Base-by-base conservation (phyloP, 2,113 vertebrate species). In the Caloenas nicobarica region DNA sequence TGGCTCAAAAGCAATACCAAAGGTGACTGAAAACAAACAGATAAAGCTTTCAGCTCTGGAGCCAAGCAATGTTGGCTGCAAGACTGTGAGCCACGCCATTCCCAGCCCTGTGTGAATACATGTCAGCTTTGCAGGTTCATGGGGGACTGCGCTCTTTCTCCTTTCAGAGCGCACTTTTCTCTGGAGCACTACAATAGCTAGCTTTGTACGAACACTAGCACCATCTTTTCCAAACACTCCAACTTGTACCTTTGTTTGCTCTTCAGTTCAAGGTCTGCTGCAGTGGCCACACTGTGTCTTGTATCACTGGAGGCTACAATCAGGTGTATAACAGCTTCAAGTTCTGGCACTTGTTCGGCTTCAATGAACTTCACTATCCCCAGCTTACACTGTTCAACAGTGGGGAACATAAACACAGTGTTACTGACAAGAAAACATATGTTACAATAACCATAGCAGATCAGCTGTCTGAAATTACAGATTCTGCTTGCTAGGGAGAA, bases 351-450 rank as follows among this genome's bases (percentile, higher is more conserved):
- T 96, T 99, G 99, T 86, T 99, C 98, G 14, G 99, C 99, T 96
- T 99, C 99, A 58, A 99, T 99, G 96, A 99, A 99, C 95, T 99
- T 99, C 94, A 99, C 99, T 78, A 99, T 99, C 14, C 99, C 99
- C 96, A 99, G 94, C 81, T 99, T 99, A 97, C 99, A 99, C 99
- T 99, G 96, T 53, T 93, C 36, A 92, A 84, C 11, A 86, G 86
- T 21, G 83, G 26, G 81, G 25, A 87, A 96, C 80, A 78, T 66
- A 86, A 95, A 70, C 46, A 58, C 33, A 84, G 38, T 13, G 28
- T 94, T 94, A 95, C 21, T 73, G 77, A 70, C 51, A 62, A 58
- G 38, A 72, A 51, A 50, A 8, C 0, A 0, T 5, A 28, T 7
- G 16, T 50, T 33, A 70, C 26, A 69, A 25, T 11, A 81, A 76